Evolutionary conservation across 2,797 vertebrate genomes (phyloP).

Genomic region (Xerus rutilus): DNA sequence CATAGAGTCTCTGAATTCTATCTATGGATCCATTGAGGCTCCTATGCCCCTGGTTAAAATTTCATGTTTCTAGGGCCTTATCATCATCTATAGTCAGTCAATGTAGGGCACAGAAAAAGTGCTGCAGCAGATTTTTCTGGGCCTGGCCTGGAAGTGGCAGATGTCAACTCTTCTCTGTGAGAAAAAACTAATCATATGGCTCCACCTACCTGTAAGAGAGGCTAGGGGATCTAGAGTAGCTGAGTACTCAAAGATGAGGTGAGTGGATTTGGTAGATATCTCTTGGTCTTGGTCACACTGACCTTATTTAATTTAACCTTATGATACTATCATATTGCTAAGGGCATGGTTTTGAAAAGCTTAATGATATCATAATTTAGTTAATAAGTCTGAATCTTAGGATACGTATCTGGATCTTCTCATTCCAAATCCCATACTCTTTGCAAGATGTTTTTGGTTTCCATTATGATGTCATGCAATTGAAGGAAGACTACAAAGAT

Average conservation of each 20-base stretch:
- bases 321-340: background rate
- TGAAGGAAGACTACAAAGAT: background rate
- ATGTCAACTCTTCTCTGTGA: background rate
- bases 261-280: background rate
- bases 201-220: constrained; percentile 54
- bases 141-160: background rate
- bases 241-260: background rate
- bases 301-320: background rate
- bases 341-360: constrained; percentile 17
- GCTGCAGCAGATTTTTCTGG: background rate
- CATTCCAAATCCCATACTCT: background rate
- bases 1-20: background rate
- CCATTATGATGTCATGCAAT: background rate
- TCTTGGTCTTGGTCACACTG: background rate
- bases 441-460: background rate
- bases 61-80: background rate
- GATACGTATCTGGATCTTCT: constrained; percentile 13
- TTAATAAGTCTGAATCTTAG: constrained; percentile 42
- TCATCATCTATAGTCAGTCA: background rate
- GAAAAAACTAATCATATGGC: constrained; percentile 51
- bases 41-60: background rate
- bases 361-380: background rate
- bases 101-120: background rate
- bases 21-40: background rate
- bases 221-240: background rate